These are phyloP conservation scores for Portunus trituberculatus DNA, from an alignment of 1,140 invertebrate genomes.

Conservation along the genomic window DNA sequence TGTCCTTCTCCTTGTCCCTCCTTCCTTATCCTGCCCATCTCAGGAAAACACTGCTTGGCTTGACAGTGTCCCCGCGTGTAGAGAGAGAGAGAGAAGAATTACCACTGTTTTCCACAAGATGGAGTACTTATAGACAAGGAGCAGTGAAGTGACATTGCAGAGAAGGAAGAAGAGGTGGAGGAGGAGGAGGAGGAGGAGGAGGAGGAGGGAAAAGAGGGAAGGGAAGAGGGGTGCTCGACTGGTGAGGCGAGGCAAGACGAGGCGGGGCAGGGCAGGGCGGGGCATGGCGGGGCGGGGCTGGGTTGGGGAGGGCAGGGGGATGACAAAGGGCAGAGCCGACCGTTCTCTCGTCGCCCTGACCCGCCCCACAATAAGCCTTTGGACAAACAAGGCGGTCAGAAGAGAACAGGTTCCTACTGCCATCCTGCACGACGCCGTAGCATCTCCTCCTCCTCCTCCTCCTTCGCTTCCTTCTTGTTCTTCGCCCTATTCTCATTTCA, in stretches of 20 bases:
- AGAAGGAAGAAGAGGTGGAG: neutral
- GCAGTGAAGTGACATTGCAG: neutral
- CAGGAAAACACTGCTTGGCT: no score
- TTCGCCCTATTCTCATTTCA: neutral
- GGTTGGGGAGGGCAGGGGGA: neutral
- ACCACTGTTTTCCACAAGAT: neutral
- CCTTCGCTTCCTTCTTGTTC: neutral
- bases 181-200: neutral
- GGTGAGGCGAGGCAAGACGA: neutral
- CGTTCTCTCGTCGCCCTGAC: conserved; percentile 38
- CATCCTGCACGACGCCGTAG: neutral
- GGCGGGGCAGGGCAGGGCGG: neutral
- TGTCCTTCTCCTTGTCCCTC: no score
- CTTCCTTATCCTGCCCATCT: no score
- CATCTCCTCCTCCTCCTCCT: conserved; percentile 44
- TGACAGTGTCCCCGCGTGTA: no score
- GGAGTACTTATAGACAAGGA: neutral
- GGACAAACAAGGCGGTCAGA: conserved; percentile 44
- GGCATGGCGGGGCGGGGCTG: neutral
- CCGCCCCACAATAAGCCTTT: conserved; percentile 43
- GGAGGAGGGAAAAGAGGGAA: neutral
- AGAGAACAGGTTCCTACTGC: conserved; percentile 41
- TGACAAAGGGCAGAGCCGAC: neutral
- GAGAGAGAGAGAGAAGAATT: no score
- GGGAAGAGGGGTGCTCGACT: neutral